Percentiles rank a stretch among this genome's conserved stretches.
Conservation (phyloP, 1,140 invertebrate species). For the Arion vulgaris region DNA sequence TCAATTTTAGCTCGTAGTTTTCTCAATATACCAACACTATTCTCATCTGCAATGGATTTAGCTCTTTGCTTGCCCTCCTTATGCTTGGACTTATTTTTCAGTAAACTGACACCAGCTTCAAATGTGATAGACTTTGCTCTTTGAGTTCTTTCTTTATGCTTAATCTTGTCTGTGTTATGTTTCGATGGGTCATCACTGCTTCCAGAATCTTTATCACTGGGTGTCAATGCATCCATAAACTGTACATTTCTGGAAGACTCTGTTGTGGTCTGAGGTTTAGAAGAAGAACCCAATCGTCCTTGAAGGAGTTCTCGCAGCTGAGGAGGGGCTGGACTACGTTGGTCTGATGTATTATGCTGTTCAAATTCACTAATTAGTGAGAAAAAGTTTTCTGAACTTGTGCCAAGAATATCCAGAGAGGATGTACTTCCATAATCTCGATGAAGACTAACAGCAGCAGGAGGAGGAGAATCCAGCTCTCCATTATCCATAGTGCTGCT, state of each 20-base stretch:
- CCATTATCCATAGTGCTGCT: slow-evolving; percentile 80
- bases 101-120: slow-evolving; percentile 78
- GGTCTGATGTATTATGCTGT: slow-evolving; percentile 72
- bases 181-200: slow-evolving; percentile 80
- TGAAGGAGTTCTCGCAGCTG: slow-evolving; percentile 77
- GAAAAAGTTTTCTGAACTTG: slow-evolving; percentile 77
- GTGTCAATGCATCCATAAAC: slow-evolving; percentile 66
- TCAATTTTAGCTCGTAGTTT: slow-evolving; percentile 69
- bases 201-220: slow-evolving; percentile 60
- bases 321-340: slow-evolving; percentile 77
- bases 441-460: slow-evolving; percentile 51
- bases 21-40: slow-evolving; percentile 68
- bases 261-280: slow-evolving; percentile 31
- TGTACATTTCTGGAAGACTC: slow-evolving; percentile 44
- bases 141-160: too few species aligned
- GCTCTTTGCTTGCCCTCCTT: slow-evolving; percentile 68
- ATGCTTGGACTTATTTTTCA: slow-evolving; percentile 69
- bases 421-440: slow-evolving; percentile 79
- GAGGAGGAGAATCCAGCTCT: slow-evolving; percentile 60
- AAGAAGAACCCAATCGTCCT: slow-evolving; percentile 36
- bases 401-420: slow-evolving; percentile 79
- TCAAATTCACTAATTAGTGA: slow-evolving; percentile 30
- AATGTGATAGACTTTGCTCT: too few species aligned
- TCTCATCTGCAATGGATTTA: slow-evolving; percentile 67
- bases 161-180: too few species aligned